Evolutionary conservation across 1,140 invertebrate genomes (phyloP).

Genomic region (Drosophila bocqueti): DNA sequence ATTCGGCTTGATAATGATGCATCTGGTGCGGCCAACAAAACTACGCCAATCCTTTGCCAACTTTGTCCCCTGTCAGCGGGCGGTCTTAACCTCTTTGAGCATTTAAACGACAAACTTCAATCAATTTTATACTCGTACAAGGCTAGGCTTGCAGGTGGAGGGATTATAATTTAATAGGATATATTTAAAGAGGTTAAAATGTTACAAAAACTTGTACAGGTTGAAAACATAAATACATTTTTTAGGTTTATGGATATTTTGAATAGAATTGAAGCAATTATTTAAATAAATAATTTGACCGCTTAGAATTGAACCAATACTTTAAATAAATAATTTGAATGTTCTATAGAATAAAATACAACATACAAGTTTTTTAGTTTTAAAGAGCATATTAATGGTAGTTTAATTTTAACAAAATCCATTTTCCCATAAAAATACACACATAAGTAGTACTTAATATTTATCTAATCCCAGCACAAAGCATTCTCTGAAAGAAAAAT

Average conservation of each 20-base stretch:
- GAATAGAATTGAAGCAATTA: no score
- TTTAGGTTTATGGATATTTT: no score
- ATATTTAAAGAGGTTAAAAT: neutral
- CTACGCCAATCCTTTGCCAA: conserved; percentile 63
- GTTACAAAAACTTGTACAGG: no score
- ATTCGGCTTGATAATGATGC: conserved; percentile 80
- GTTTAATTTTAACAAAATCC: no score
- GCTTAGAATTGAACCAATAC: no score
- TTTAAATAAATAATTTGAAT: no score
- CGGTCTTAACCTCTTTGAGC: conserved; percentile 31
- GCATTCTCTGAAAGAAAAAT: neutral
- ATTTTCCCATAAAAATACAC: no score
- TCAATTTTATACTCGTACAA: conserved; percentile 23
- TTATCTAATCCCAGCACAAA: no score
- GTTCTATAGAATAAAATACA: no score
- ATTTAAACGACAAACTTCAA: conserved; percentile 53
- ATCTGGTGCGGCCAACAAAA: conserved; percentile 74
- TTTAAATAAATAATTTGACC: no score
- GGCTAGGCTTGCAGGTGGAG: conserved; percentile 30
- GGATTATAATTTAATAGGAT: neutral
- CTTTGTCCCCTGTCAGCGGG: conserved; percentile 55
- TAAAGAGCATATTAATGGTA: no score
- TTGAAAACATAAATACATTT: neutral
- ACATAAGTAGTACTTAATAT: neutral
- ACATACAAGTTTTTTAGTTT: no score